phyloP scores from a whole-genome alignment of 1,140 invertebrate species.

The Lepidurus packardi region DNA sequence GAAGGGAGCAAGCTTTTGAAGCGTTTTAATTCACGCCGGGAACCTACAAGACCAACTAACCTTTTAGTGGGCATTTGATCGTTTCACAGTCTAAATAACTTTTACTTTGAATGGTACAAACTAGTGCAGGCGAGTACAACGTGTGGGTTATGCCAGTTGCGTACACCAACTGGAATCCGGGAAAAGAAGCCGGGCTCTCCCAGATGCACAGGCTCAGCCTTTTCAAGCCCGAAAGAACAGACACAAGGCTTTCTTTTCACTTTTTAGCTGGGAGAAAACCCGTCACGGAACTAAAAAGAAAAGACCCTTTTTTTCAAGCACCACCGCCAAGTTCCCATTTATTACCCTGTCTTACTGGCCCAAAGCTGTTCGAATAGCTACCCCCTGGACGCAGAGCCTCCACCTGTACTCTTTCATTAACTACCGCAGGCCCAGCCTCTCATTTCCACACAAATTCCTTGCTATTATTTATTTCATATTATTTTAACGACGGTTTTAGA shows the following conservation, averaged over 20 bases:
- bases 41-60: too few relatives aligned
- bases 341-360: slow-evolving; percentile 14
- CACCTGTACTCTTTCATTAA: neutral
- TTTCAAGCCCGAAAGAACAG: neutral
- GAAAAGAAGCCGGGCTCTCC: slow-evolving; percentile 17
- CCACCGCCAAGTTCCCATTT: neutral
- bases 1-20: too few relatives aligned
- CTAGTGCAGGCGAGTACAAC: neutral
- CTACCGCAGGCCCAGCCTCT: neutral
- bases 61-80: too few relatives aligned
- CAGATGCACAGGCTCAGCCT: slow-evolving; percentile 4
- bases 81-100: too few relatives aligned
- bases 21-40: too few relatives aligned
- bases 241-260: neutral
- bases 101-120: too few relatives aligned
- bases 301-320: neutral
- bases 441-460: too few relatives aligned
- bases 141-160: slow-evolving; percentile 8
- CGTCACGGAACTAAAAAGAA: neutral
- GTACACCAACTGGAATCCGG: slow-evolving; percentile 6
- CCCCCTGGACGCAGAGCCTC: neutral
- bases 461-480: too few relatives aligned
- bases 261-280: slow-evolving; percentile 1
- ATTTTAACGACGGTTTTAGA: too few relatives aligned
- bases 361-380: neutral